Base-by-base conservation (phyloP, 2,113 vertebrate species). In the Dasyornis broadbenti region DNA sequence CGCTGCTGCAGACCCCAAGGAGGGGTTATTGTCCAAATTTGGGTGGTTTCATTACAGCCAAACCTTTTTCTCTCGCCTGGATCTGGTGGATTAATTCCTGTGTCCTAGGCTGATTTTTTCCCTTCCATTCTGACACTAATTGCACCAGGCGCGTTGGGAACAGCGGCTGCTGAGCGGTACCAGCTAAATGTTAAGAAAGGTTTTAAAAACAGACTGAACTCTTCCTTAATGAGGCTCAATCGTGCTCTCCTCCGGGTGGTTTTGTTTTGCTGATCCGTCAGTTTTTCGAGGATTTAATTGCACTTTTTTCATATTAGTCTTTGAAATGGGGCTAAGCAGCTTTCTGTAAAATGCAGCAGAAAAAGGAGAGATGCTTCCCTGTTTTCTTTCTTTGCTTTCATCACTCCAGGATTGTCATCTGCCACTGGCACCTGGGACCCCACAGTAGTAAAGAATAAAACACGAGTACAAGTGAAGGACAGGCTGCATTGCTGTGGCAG, bases 201-300 rank as follows among this genome's bases (percentile, higher is more conserved):
- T 96, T 98, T 98, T 98, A 96, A 97, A 98, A 98, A 98, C 97
- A 97, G 97, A 94, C 97, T 97, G 97, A 98, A 98, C 98, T 98
- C 97, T 97, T 97, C 93, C 97, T 97, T 97, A 97, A 98, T 98
- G 97, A 98, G 97, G 97, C 98, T 97, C 96, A 94, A 95, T 97
- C 82, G 96, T 96, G 94, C 96, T 97, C 97, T 98, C 97, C 97
- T 98, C 96, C 72, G 97, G 96, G 98, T 97, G 97, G 97, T 98
- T 98, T 98, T 98, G 98, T 98, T 98, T 98, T 98, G 98, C 97
- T 98, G 98, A 98, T 97, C 96, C 97, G 97, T 98, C 97, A 97
- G 96, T 98, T 98, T 98, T 97, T 97, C 96, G 42, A 97, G 95
- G 97, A 96, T 97, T 97, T 98, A 97, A 98, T 98, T 98, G 97